phyloP scores from a whole-genome alignment of 2,797 vertebrate genomes.

The Chrosomus eos region DNA sequence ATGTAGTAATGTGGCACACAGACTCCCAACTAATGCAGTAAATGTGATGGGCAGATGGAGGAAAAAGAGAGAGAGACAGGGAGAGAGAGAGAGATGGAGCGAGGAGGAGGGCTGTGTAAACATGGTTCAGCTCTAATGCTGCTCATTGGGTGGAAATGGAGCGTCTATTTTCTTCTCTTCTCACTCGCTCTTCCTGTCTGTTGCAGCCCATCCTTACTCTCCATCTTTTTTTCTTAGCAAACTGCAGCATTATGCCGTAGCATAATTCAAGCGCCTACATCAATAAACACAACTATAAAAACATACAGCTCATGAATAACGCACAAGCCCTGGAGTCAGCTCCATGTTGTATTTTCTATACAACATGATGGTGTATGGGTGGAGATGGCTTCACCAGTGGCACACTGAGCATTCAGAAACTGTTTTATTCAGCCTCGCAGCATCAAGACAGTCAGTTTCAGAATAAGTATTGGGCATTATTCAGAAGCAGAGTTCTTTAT shows the following conservation, averaged over 20 bases:
- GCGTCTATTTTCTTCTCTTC: conserved; percentile 26
- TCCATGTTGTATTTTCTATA: conserved; percentile 28
- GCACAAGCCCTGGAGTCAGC: conserved; percentile 28
- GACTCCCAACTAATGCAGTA: conserved; percentile 56
- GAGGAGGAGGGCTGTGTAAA: conserved; percentile 41
- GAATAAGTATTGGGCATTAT: conserved; percentile 46
- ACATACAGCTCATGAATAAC: conserved; percentile 53
- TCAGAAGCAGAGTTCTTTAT: conserved; percentile 42
- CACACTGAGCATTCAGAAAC: conserved; percentile 26
- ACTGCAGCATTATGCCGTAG: conserved; percentile 21
- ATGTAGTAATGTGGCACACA: conserved; percentile 57
- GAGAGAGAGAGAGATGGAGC: conserved; percentile 38
- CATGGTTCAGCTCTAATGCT: conserved; percentile 51
- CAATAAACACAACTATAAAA: conserved; percentile 51
- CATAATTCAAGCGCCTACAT: neutral
- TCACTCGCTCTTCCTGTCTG: conserved; percentile 23
- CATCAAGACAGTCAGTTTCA: conserved; percentile 34
- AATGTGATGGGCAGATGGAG: conserved; percentile 63
- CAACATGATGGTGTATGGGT: conserved; percentile 11
- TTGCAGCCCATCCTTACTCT: conserved; percentile 15
- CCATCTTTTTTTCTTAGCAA: conserved; percentile 17
- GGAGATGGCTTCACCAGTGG: conserved; percentile 19
- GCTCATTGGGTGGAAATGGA: conserved; percentile 50
- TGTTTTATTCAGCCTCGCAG: conserved; percentile 58
- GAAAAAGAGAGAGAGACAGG: conserved; percentile 48